phyloP scores from a whole-genome alignment of 2,797 vertebrate genomes.

The Tolypeutes matacus region DNA sequence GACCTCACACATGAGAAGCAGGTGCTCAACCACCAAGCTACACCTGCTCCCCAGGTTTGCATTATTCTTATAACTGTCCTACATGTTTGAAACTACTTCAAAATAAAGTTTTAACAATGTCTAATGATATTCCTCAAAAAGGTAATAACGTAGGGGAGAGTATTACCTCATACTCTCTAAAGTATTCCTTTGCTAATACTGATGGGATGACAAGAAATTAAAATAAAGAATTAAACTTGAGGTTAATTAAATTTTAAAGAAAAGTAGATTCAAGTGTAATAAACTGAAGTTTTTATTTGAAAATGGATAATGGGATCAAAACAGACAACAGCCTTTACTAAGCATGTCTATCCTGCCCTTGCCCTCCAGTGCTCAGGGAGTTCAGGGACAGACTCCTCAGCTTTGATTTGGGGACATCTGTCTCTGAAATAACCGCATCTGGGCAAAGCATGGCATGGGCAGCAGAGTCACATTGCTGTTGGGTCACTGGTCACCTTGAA shows the following conservation, averaged over 20 bases:
- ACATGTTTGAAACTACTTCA: no score
- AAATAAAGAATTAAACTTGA: not conserved
- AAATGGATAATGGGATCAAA: not conserved
- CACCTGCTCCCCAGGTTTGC: no score
- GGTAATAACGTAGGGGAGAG: not conserved
- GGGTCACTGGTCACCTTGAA: no score
- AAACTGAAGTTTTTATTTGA: not conserved
- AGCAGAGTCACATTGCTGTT: not conserved
- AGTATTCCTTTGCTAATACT: not conserved
- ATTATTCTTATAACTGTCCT: no score
- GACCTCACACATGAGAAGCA: no score
- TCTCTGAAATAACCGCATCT: not conserved
- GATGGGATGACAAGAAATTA: not conserved
- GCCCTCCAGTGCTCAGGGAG: not conserved
- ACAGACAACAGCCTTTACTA: not conserved
- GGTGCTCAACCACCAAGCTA: no score
- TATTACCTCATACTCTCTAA: not conserved
- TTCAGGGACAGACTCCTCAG: not conserved
- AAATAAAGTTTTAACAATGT: not conserved
- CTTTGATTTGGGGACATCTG: no score
- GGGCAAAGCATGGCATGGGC: not conserved
- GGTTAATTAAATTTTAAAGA: slow-evolving; percentile 16
- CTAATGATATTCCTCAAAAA: not conserved
- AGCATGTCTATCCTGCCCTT: not conserved
- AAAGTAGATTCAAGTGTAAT: not conserved